phyloP scores from a whole-genome alignment of 2,113 vertebrate species.

The Protobothrops flavoviridis region DNA sequence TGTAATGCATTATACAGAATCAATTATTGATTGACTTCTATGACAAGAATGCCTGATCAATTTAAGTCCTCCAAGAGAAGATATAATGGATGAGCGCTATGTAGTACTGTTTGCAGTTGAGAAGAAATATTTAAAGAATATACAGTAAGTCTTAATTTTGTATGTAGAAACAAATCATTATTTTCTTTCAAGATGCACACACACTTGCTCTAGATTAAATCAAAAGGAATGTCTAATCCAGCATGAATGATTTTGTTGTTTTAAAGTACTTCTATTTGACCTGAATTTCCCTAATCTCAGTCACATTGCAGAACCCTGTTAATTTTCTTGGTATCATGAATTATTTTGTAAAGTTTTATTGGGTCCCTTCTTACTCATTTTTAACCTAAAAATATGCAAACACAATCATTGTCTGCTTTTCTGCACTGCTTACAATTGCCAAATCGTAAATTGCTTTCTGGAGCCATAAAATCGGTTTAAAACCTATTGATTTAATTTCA shows the following conservation, averaged over 20 bases:
- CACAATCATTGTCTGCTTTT: not conserved
- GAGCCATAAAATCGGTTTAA: not conserved
- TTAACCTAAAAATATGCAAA: not conserved
- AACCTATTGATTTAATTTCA: not conserved
- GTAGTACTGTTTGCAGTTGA: not conserved
- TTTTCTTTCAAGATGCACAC: not conserved
- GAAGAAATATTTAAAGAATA: not conserved
- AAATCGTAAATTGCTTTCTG: not conserved
- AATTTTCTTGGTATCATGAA: not conserved
- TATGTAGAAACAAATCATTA: not conserved
- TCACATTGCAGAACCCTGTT: not conserved
- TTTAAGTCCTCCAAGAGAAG: not conserved
- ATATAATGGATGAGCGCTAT: not conserved
- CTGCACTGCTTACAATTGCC: not conserved
- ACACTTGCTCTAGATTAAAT: not conserved
- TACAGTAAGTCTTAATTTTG: not conserved
- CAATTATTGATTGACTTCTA: constrained; percentile 25
- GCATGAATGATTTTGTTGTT: not conserved
- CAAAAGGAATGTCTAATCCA: not conserved
- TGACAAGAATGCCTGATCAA: constrained; percentile 14
- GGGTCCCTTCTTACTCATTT: not conserved
- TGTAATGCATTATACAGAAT: constrained; percentile 18
- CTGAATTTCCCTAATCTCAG: not conserved
- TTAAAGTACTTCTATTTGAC: not conserved
- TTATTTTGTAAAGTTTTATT: not conserved